Base-by-base conservation (phyloP, 2,797 vertebrate species). In the Liparis tanakae region DNA sequence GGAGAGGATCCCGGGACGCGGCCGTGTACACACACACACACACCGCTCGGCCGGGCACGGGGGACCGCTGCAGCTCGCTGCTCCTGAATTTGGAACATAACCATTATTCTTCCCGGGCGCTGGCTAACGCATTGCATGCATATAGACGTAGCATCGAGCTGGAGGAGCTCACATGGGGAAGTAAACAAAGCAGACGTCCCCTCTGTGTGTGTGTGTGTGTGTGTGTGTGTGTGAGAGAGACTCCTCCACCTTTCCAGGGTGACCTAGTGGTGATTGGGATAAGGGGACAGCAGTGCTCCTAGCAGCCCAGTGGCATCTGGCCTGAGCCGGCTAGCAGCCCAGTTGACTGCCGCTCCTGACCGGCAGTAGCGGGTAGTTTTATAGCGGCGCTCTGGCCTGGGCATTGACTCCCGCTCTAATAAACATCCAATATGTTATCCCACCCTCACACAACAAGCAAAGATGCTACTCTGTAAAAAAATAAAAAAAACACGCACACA, bases 401-500 rank as follows among this genome's bases (percentile, higher is more conserved):
- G 81, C 89, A 89, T 90, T 89, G 90, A 91, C 88, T 91, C 83
- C 64, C 60, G 82, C 67, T 77, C 89, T 87, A 91, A 91, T 94
- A 94, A 94, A 95, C 91, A 87, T 90, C 87, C 92, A 92, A 81
- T 89, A 87, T 91, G 90, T 86, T 91, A 87, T 87, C 85, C 82
- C 82, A 84, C 67, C 83, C 87, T 82, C 90, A 80, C 88, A 88
- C 86, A 87, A 85, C 81, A 84, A 85, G 80, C 82, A 75, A 81
- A 84, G 82, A 89, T 86, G 86, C 76, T 79, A 86, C 89, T 89
- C 87, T 92, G 90, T 93, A 93, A 93, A 93, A 92, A n/a, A n/a
- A n/a, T n/a, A n/a, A n/a, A n/a, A n/a, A n/a, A n/a, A n/a, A n/a
- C n/a, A n/a, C n/a, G n/a, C n/a, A n/a, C n/a, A 87, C 82, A 90